These are phyloP conservation scores for Temnothorax ravouxi DNA, from an alignment of 2,888 invertebrate genomes.

Conservation along the genomic window DNA sequence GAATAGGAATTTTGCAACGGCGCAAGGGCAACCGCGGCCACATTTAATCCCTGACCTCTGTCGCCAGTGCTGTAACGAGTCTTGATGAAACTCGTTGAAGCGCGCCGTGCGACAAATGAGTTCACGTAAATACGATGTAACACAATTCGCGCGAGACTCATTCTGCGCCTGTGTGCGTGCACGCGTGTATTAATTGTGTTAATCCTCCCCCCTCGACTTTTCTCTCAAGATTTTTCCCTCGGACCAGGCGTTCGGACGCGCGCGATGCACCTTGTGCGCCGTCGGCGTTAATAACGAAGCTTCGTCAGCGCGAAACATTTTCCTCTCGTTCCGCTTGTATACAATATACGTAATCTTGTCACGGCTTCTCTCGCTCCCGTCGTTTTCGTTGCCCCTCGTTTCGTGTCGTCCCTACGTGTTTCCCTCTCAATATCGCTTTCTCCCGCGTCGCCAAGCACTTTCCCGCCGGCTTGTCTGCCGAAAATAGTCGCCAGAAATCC, in stretches of 20 bases:
- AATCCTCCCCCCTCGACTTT: not conserved
- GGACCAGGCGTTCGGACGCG: not conserved
- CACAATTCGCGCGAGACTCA: conserved; percentile 23
- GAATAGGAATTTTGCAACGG: conserved; percentile 48
- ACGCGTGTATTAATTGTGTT: not conserved
- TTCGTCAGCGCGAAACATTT: not conserved
- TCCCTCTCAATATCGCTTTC: conserved; percentile 34
- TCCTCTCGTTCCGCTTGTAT: not conserved
- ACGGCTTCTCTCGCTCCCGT: not conserved
- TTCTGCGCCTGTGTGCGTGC: not conserved
- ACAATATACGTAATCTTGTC: not conserved
- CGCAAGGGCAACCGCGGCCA: conserved; percentile 62
- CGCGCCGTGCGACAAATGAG: conserved; percentile 38
- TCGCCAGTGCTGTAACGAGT: conserved; percentile 71
- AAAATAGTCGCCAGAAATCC: conserved; percentile 57
- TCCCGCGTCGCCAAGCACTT: conserved; percentile 40
- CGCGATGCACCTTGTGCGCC: not conserved
- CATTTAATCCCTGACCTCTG: conserved; percentile 74
- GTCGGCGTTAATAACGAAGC: conserved; percentile 16
- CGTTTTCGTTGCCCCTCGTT: conserved; percentile 16
- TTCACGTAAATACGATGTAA: conserved; percentile 40
- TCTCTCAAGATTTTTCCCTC: not conserved
- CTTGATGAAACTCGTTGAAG: conserved; percentile 76
- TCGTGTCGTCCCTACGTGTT: conserved; percentile 8
- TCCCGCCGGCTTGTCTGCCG: conserved; percentile 53